Evolutionary conservation across 2,797 vertebrate genomes (phyloP).

Genomic region (Oryzias dopingdopingensis): DNA sequence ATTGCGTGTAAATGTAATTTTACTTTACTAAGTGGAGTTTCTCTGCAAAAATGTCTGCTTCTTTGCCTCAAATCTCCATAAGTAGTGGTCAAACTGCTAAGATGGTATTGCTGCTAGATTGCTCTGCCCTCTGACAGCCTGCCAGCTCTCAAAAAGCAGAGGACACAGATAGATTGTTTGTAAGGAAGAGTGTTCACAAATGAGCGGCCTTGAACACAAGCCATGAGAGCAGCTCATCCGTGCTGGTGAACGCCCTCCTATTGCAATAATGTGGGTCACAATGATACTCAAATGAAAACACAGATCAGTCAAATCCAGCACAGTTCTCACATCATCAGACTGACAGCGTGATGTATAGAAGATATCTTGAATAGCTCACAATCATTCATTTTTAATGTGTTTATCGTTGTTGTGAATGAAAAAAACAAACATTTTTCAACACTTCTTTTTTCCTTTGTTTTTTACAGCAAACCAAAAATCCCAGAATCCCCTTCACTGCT

Average conservation of each 20-base stretch:
- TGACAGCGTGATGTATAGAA: neutral
- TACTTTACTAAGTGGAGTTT: constrained; percentile 15
- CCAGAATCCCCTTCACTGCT: too few relatives aligned
- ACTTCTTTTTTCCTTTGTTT: too few relatives aligned
- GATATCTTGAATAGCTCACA: too few relatives aligned
- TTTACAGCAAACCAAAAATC: too few relatives aligned
- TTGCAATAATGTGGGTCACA: constrained; percentile 54
- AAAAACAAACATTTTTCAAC: too few relatives aligned
- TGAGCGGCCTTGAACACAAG: constrained; percentile 44
- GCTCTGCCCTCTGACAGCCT: constrained; percentile 40
- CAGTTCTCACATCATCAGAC: constrained; percentile 14
- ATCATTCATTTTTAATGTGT: too few relatives aligned
- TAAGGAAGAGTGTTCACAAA: constrained; percentile 28
- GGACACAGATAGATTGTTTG: constrained; percentile 36
- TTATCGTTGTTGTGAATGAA: too few relatives aligned
- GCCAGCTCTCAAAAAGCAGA: constrained; percentile 26
- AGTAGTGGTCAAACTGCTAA: constrained; percentile 20
- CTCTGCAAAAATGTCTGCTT: constrained; percentile 42
- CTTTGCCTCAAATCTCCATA: constrained; percentile 14
- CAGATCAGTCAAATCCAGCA: constrained; percentile 33
- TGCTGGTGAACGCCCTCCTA: constrained; percentile 48
- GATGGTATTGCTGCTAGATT: constrained; percentile 27
- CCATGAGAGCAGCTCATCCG: constrained; percentile 55
- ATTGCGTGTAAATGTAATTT: constrained; percentile 50
- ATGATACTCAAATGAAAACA: constrained; percentile 28